A percentile compares a stretch with the other conserved stretches of the same genome.
Evolutionary conservation across 1,140 invertebrate species (phyloP).

Genomic region (Drosophila elegans): DNA sequence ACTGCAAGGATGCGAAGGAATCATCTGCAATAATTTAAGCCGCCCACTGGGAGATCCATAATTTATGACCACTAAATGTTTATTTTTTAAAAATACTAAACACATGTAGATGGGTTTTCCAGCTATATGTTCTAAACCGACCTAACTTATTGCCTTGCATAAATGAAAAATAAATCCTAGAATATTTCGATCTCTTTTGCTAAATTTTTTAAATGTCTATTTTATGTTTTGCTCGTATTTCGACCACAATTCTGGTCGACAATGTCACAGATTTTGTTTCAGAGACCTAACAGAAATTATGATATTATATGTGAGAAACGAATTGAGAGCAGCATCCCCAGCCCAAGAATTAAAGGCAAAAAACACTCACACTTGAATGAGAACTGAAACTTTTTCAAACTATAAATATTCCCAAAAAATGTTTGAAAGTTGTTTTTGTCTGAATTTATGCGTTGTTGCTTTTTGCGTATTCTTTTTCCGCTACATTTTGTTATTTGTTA

Average conservation of each 20-base stretch:
- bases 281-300: conserved; percentile 56
- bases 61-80: conserved; percentile 43
- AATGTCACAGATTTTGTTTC: conserved; percentile 80
- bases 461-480: conserved; percentile 24
- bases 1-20: conserved; percentile 8
- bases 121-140: conserved; percentile 36
- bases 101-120: conserved; percentile 17
- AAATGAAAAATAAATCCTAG: conserved; percentile 34
- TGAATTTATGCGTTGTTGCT: conserved; percentile 37
- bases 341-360: conserved; percentile 15
- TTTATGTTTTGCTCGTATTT: conserved; percentile 32
- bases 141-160: conserved; percentile 22
- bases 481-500: conserved; percentile 56
- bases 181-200: conserved; percentile 11
- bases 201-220: conserved; percentile 32
- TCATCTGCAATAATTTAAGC: conserved; percentile 24
- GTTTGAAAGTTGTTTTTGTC: conserved; percentile 63
- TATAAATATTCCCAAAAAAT: conserved; percentile 72
- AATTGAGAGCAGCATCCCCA: conserved; percentile 34
- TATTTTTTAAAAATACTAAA: conserved; percentile 35
- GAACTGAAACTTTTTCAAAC: conserved; percentile 54
- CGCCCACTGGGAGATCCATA: conserved; percentile 12
- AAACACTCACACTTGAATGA: conserved; percentile 22
- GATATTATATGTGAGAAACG: conserved; percentile 74
- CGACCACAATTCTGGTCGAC: conserved; percentile 58